These are phyloP conservation scores for Nomada ferruginata DNA, from an alignment of 2,888 invertebrate genomes.

Conservation along the genomic window DNA sequence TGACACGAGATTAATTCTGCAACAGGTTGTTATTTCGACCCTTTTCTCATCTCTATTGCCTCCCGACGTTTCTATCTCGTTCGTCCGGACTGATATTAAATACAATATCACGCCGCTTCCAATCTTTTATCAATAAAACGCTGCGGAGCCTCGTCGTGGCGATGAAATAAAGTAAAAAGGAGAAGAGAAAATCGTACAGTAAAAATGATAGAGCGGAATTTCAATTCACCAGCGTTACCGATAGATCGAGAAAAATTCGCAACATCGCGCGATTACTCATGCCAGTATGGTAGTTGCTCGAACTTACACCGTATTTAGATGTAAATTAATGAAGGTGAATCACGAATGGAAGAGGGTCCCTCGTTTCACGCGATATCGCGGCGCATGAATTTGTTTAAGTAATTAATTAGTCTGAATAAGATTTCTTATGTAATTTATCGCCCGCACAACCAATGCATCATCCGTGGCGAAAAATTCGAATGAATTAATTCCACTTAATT, in stretches of 20 bases:
- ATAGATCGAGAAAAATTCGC: constrained; percentile 14
- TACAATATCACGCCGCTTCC: not conserved
- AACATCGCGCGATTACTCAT: constrained; percentile 47
- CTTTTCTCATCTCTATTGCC: not conserved
- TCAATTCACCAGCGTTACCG: constrained; percentile 17
- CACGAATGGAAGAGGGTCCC: constrained; percentile 33
- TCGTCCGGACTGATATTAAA: not conserved
- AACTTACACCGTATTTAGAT: constrained; percentile 56
- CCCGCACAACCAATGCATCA: constrained; percentile 42
- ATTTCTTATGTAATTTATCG: constrained; percentile 59
- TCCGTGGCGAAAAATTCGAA: constrained; percentile 26
- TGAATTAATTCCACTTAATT: constrained; percentile 61
- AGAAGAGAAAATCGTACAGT: not conserved
- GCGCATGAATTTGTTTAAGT: constrained; percentile 54
- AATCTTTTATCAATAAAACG: constrained; percentile 3
- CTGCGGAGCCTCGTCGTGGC: no score
- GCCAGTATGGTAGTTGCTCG: constrained; percentile 20
- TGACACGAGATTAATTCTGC: constrained; percentile 55
- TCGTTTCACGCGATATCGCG: constrained; percentile 39
- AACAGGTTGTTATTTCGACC: constrained; percentile 45
- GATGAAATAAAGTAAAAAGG: not conserved
- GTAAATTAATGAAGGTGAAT: constrained; percentile 61
- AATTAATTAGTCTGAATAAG: constrained; percentile 54
- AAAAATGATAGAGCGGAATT: constrained; percentile 3
- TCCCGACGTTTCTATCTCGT: constrained; percentile 5